phyloP scores from a whole-genome alignment of 2,113 vertebrate species.

The Cavia aperea region DNA sequence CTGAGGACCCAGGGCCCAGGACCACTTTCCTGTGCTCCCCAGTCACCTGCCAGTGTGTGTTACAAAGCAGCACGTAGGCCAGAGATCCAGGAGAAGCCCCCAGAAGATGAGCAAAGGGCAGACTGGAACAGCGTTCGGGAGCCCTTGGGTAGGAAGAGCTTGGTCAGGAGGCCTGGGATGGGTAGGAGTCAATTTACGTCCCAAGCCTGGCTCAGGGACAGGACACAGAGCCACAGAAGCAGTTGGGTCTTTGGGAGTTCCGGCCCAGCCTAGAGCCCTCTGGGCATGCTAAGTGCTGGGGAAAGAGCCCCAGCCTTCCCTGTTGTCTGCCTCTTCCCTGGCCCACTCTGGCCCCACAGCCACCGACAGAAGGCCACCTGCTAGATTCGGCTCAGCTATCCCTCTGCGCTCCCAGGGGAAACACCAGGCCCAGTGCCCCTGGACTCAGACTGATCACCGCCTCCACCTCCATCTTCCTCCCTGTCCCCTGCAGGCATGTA shows the following conservation, averaged over 20 bases:
- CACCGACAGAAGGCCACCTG: not conserved
- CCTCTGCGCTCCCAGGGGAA: too few relatives aligned
- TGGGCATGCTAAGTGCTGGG: not conserved
- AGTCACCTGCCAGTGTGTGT: fast-evolving
- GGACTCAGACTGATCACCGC: fast-evolving
- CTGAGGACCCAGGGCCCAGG: fast-evolving
- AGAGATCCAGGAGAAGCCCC: not conserved
- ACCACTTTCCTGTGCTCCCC: too few relatives aligned
- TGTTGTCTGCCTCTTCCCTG: not conserved
- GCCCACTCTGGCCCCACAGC: not conserved
- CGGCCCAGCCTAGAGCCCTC: not conserved
- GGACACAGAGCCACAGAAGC: not conserved
- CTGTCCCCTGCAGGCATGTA: not conserved
- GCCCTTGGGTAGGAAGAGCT: not conserved
- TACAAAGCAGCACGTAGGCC: fast-evolving
- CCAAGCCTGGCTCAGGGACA: not conserved
- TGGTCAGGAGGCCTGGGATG: not conserved
- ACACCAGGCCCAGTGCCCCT: too few relatives aligned
- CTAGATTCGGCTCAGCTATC: not conserved
- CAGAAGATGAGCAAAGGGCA: not conserved
- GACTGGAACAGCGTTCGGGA: not conserved
- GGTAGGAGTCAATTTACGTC: fast-evolving
- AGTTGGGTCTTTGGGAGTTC: not conserved
- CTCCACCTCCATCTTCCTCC: not conserved
- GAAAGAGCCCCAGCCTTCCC: too few relatives aligned